Conservation (phyloP, 2,797 vertebrate genomes). For the Ceyx erithaca region DNA sequence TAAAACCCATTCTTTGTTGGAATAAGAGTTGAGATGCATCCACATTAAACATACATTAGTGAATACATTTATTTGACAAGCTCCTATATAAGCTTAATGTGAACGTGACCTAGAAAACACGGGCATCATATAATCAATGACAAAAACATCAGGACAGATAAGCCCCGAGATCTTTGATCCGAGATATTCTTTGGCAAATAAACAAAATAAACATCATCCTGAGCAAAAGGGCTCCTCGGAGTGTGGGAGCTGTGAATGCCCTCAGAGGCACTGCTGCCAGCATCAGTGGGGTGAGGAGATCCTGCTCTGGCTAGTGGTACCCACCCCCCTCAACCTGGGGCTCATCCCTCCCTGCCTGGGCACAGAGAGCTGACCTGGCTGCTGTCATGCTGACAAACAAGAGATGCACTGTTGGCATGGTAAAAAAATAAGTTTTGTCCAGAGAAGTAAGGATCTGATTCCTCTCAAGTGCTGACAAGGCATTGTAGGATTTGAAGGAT, state of each 20-base stretch:
- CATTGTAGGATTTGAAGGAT: neutral
- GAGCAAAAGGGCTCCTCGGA: neutral
- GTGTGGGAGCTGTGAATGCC: neutral
- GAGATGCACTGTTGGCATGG: neutral
- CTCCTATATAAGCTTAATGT: neutral
- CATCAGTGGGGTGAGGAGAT: neutral
- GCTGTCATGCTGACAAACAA: neutral
- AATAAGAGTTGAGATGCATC: conserved; percentile 3
- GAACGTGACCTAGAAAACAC: conserved; percentile 63
- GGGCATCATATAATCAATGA: conserved; percentile 36
- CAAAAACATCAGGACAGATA: conserved; percentile 51
- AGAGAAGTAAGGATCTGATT: neutral
- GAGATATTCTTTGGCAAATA: neutral
- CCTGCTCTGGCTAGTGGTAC: fast-evolving
- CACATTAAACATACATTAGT: conserved; percentile 58
- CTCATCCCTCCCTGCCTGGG: neutral
- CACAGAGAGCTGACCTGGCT: neutral
- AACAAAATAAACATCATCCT: neutral
- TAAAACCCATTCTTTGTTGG: conserved; percentile 14
- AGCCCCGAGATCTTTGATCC: conserved; percentile 47
- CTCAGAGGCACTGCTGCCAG: neutral
- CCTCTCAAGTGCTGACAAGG: neutral
- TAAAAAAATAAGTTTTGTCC: neutral
- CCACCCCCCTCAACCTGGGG: no score
- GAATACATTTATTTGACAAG: conserved; percentile 37